Base-by-base conservation (phyloP, 1,140 invertebrate species). In the Apis cerana region DNA sequence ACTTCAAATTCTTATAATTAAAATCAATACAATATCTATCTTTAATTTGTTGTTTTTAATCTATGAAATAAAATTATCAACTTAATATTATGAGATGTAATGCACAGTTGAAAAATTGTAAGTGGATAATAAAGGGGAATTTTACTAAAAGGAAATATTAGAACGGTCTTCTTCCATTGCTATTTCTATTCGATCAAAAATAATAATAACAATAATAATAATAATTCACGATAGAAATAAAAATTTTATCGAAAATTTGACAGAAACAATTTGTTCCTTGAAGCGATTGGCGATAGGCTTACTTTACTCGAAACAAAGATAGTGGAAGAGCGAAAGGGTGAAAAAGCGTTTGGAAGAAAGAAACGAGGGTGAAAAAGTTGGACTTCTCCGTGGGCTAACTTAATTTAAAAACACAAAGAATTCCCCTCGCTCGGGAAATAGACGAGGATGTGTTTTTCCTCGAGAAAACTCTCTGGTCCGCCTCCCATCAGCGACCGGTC, bases 351-450 rank as follows among this genome's bases (percentile, higher is more conserved):
- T 56, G 33, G 61, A 80, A 72, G 75, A 79, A 80, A 76, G 43
- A 62, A 77, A 33, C 13, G 68, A 58, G 61, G 72, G 61, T 61
- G 84, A 79, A 79, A 81, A 84, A 86, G 86, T 89, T 84, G 27
- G 65, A 76, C 87, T 82, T 84, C 71, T 62, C 82, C 58, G 77
- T 79, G 86, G 85, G 82, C 81, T 88, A 89, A 89, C 86, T 89
- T 88, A 76, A 89, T 89, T 89, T 88, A 85, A 89, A 86, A 85
- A 85, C 79, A 89, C 88, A 88, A 89, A 88, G 88, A 88, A 89
- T 83, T 88, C 71, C 68, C 80, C 76, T 58, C 74, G 65, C 77
- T 83, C 79, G n/a, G 77, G 88, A 88, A 89, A 86, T 81, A 88
- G 81, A 82, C 84, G 81, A 84, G 71, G 82, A 88, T 77, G 80